These are phyloP conservation scores for Harpalus rubripes DNA, from an alignment of 2,888 invertebrate species.

Conservation along the genomic window DNA sequence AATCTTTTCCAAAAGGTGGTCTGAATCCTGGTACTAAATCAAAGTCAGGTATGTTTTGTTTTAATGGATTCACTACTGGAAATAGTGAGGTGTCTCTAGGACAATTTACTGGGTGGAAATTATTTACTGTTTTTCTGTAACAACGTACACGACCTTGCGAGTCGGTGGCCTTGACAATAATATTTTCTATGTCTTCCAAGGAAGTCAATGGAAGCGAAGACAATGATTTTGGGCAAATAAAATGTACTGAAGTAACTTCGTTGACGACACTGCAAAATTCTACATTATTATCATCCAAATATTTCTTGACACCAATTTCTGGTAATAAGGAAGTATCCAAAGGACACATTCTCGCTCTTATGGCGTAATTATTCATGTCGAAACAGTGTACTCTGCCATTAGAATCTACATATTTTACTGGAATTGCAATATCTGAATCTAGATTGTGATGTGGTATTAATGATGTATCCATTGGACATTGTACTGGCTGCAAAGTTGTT, in stretches of 20 bases:
- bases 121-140: neutral
- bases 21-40: too few relatives aligned
- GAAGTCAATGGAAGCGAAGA: neutral
- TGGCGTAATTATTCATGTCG: neutral
- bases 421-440: neutral
- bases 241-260: neutral
- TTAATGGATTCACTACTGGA: neutral
- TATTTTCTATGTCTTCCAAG: neutral
- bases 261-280: neutral
- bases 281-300: neutral
- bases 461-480: neutral
- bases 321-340: constrained; percentile 31
- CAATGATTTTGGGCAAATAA: neutral
- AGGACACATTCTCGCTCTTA: neutral
- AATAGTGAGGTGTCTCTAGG: neutral
- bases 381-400: neutral
- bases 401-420: neutral
- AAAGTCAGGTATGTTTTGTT: too few relatives aligned
- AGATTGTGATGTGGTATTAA: neutral
- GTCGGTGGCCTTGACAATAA: neutral
- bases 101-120: neutral
- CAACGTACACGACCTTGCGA: neutral
- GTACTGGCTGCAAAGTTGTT: neutral
- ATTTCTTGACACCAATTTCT: neutral
- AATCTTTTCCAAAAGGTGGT: too few relatives aligned